Conservation (phyloP, 2,113 vertebrate genomes). For the Equus quagga region DNA sequence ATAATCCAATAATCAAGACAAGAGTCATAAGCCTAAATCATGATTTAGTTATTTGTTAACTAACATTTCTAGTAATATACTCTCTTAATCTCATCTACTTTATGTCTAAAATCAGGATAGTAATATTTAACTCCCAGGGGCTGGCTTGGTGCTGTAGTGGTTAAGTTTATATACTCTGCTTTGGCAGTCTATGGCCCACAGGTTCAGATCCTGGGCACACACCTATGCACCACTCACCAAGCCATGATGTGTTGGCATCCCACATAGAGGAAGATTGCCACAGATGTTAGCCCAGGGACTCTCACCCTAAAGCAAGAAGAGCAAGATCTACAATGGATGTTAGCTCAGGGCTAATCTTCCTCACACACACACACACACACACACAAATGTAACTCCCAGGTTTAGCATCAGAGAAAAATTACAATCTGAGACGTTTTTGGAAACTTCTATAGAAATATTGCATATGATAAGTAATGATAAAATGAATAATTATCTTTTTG, state of each 20-base stretch:
- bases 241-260: too few relatives aligned
- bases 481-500: background rate
- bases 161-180: too few relatives aligned
- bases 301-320: too few relatives aligned
- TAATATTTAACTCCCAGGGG: background rate
- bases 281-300: too few relatives aligned
- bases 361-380: too few relatives aligned
- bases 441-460: background rate
- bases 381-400: background rate
- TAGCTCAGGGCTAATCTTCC: too few relatives aligned
- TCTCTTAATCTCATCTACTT: background rate
- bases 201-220: too few relatives aligned
- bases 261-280: too few relatives aligned
- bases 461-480: background rate
- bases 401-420: background rate
- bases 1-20: background rate
- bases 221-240: too few relatives aligned
- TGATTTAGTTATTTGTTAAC: background rate
- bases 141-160: too few relatives aligned
- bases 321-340: too few relatives aligned
- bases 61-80: background rate
- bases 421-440: background rate
- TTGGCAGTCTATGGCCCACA: too few relatives aligned
- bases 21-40: background rate
- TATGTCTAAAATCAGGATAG: background rate